Conservation (phyloP, 2,888 invertebrate species). For the Chrysolina americana region DNA sequence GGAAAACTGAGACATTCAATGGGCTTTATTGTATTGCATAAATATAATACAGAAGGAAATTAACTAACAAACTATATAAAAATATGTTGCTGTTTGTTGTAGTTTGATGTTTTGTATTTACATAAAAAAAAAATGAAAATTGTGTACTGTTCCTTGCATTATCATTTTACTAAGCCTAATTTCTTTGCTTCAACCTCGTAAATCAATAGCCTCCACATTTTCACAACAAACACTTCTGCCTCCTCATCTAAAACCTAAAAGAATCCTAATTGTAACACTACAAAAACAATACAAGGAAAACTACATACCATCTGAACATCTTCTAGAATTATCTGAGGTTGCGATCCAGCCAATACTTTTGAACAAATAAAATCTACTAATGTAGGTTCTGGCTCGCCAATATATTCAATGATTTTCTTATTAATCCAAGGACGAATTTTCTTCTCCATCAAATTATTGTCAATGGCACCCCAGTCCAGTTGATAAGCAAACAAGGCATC, state of each 20-base stretch:
- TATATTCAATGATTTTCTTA: slow-evolving; percentile 99
- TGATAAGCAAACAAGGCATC: slow-evolving; percentile 95
- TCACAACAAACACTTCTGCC: slow-evolving; percentile 99
- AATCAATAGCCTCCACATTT: slow-evolving; percentile 99
- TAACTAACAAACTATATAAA: not conserved
- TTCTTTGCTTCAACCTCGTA: slow-evolving; percentile 99
- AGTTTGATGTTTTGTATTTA: slow-evolving; percentile 33
- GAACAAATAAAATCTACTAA: slow-evolving; percentile 99
- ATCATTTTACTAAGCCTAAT: slow-evolving; percentile 86
- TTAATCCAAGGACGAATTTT: slow-evolving; percentile 99
- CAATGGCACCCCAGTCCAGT: slow-evolving; percentile 89
- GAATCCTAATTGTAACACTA: slow-evolving; percentile 29
- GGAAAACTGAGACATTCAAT: not conserved
- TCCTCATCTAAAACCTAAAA: slow-evolving; percentile 97
- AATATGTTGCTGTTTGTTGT: slow-evolving; percentile 1
- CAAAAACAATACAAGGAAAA: slow-evolving; percentile 5
- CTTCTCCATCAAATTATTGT: slow-evolving; percentile 88
- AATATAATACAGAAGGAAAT: not conserved
- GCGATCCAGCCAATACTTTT: slow-evolving; percentile 94
- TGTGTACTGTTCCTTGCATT: slow-evolving; percentile 2
- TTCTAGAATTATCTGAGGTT: slow-evolving; percentile 94
- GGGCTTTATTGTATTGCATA: slow-evolving; percentile 4
- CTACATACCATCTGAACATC: slow-evolving; percentile 96
- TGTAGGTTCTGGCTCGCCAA: slow-evolving; percentile 98
- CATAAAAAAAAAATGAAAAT: slow-evolving; percentile 33